Evolutionary conservation across 2,888 invertebrate species (phyloP), one percentile per base, ranked within the genome.

Genomic region (Troides helena): DNA sequence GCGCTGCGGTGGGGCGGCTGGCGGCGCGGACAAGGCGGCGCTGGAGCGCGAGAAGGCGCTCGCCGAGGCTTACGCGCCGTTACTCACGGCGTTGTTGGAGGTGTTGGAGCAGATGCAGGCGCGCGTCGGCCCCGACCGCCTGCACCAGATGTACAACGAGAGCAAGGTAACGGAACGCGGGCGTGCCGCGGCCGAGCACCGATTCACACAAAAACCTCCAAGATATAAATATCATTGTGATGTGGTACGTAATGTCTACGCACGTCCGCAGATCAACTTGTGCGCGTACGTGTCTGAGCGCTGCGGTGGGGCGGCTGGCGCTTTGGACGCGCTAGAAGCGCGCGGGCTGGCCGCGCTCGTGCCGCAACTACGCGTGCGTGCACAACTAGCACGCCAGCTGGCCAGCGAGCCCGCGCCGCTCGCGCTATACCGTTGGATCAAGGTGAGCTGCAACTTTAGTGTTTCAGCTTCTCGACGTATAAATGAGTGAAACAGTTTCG

Each of bases 381-480:
- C 97, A 25, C 98, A 97, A 87, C 95, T 99, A 87, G 95, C 96
- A 90, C 95, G 96, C 80, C 96, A 96, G 88, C 93, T 97, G 72
- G 95, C 95, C 81, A 93, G 94, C 70, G 98, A 98, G 90, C 96
- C 98, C 10, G 96, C 96, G 88, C 98, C 98, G 69, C 94, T 95
- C 74, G 95, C 95, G 78, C 96, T 99, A 80, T 98, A 97, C 91
- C 97, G 97, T 88, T 99, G 99, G 98, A 97, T 99, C 86, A 98
- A 98, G 91, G 76, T 71, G 53, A 39, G 39, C 7, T 39, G 10
- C 39, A 10, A 39, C 8, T 10, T 10, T 39, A 10, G 39, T 10
- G 1, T 39, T 8, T 39, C 39, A 1, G 10, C 7, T 39, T 39
- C 10, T 10, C 39, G 39, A 10, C 7, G 39, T 39, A 39, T 21